Percentiles rank a stretch among this genome's conserved stretches.
Evolutionary conservation across 2,113 vertebrate genomes (phyloP).

Genomic region (Chamaea fasciata): DNA sequence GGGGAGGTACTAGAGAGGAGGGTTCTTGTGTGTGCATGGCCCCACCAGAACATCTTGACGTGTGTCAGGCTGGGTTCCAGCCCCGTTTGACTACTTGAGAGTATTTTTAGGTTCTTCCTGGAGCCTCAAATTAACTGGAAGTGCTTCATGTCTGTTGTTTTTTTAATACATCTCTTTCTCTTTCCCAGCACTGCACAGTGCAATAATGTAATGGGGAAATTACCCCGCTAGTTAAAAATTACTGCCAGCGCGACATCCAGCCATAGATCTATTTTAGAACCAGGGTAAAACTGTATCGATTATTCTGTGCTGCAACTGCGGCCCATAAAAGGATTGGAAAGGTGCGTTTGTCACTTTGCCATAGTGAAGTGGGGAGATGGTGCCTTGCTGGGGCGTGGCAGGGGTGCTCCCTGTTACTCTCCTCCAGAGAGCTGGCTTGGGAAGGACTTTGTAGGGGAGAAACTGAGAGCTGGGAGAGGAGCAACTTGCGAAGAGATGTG

Average conservation of each 20-base stretch:
- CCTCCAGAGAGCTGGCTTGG: not conserved
- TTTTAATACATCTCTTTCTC: constrained; percentile 49
- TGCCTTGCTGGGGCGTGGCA: not conserved
- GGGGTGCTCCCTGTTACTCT: not conserved
- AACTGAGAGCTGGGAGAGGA: not conserved
- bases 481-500: accelerated
- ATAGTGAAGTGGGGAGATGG: not conserved
- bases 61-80: not conserved
- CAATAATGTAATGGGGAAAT: constrained; percentile 66
- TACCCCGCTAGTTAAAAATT: constrained; percentile 65
- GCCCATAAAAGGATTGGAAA: constrained; percentile 50
- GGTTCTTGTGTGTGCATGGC: not conserved
- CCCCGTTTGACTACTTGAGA: not conserved
- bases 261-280: constrained; percentile 65
- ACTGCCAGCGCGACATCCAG: constrained; percentile 32
- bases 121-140: constrained; percentile 61
- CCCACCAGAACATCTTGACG: not conserved
- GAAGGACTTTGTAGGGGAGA: not conserved
- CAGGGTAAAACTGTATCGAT: constrained; percentile 53
- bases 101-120: constrained; percentile 54
- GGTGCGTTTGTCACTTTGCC: constrained; percentile 37
- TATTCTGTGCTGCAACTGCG: not conserved
- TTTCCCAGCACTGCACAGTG: constrained; percentile 50
- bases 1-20: not conserved
- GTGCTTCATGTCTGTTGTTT: constrained; percentile 39